These are phyloP conservation scores for Sclerurus mexicanus DNA, from an alignment of 2,113 vertebrate genomes.

Conservation along the genomic window DNA sequence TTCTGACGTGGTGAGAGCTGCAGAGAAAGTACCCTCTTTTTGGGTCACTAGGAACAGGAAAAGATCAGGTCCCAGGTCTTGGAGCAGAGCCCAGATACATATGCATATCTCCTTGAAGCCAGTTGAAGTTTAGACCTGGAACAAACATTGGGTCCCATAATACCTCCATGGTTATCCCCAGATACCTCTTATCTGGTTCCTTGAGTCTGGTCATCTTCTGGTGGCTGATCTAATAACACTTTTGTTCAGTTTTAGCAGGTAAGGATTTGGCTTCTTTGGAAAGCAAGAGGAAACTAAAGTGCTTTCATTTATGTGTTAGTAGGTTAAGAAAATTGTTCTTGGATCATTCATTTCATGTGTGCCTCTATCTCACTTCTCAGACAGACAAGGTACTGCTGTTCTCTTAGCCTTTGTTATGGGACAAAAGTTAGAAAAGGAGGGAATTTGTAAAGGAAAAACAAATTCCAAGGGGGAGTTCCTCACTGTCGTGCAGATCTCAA, in stretches of 20 bases:
- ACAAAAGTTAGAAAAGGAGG: neutral
- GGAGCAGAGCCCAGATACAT: neutral
- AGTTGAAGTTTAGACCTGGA: neutral
- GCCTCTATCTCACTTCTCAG: neutral
- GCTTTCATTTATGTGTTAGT: neutral
- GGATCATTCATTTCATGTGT: neutral
- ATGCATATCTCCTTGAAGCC: neutral
- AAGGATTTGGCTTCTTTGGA: neutral
- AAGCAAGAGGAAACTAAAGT: neutral
- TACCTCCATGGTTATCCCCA: neutral
- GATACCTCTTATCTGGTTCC: neutral
- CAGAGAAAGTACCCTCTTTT: neutral
- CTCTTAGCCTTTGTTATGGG: neutral
- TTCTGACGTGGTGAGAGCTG: neutral
- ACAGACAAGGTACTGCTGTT: neutral
- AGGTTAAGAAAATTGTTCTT: neutral
- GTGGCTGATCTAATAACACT: neutral
- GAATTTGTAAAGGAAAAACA: neutral
- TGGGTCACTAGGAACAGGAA: neutral
- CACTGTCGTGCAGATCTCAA: neutral
- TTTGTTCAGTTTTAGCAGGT: neutral
- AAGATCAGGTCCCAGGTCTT: neutral
- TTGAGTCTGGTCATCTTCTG: neutral
- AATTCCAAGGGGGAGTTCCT: neutral
- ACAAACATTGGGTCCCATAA: neutral